Evolutionary conservation across 2,113 vertebrate genomes (phyloP).

Genomic region (Dinomys branickii): DNA sequence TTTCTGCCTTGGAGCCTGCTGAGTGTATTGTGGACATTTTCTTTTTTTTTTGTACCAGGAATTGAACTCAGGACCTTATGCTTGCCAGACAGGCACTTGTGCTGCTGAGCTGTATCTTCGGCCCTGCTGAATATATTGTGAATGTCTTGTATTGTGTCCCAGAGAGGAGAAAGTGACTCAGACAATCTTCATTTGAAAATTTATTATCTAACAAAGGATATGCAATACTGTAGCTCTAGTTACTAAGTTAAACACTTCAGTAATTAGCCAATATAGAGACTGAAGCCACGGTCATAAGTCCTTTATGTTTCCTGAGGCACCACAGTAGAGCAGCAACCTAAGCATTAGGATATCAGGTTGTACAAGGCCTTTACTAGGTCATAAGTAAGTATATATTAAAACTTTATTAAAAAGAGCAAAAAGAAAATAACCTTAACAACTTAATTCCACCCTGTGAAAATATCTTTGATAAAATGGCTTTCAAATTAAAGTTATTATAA

Average conservation of each 20-base stretch:
- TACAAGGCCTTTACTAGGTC: constrained; percentile 23
- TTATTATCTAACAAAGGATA: neutral
- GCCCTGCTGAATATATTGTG: neutral
- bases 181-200: constrained; percentile 9
- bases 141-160: neutral
- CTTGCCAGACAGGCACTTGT: too few species aligned
- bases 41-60: too few species aligned
- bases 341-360: neutral
- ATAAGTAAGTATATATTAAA: constrained; percentile 13
- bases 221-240: neutral
- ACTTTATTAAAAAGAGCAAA: constrained; percentile 20
- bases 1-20: neutral
- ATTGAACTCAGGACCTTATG: too few species aligned
- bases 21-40: too few species aligned
- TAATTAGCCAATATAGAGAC: neutral
- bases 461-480: neutral
- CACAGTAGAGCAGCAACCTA: neutral
- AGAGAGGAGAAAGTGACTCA: neutral
- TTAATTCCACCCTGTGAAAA: constrained; percentile 24
- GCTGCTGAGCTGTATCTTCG: too few species aligned
- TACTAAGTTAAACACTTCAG: neutral
- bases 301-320: neutral
- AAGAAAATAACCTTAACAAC: constrained; percentile 33
- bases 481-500: constrained; percentile 44
- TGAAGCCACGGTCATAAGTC: constrained; percentile 10